Base-by-base conservation (phyloP, 1,140 invertebrate species). In the Zelostemma sp. region DNA sequence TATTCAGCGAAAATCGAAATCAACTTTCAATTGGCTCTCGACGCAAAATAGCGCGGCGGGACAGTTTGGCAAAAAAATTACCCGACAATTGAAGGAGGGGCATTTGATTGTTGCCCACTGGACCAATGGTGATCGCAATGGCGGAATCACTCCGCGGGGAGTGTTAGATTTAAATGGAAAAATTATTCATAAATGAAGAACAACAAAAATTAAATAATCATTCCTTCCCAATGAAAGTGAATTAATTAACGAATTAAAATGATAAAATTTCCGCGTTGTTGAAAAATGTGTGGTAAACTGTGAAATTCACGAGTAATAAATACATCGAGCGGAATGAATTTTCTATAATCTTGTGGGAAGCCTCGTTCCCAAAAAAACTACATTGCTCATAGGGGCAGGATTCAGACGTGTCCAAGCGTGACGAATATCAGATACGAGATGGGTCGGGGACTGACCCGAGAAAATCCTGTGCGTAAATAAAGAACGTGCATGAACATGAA, bases 101-200 rank as follows among this genome's bases (percentile, higher is more conserved):
- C 54, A 48, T 71, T 72, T 47, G 41, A 73, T 82, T 80, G 76
- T 80, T 71, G 15, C 25, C 33, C 31, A 60, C 54, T 61, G 66
- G 74, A 79, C 79, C 79, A 81, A 81, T 81, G 65, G 54, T 63
- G 40, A 58, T 43, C 17, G 41, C 43, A 57, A 48, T 46, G 43
- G 48, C 48, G 17, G 48, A 31, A 46, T 15, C 43, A 47, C 43
- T 61, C 51, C n/a, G 47, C 64, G 18, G 65, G 70, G 55, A 51
- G 56, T 31, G 43, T 33, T 65, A 21, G 14, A 33, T 53, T 33
- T 18, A 33, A 11, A 14, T 25, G 3, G 21, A 25, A 25, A 25
- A 25, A 25, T 3, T 8, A 28, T 45, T 17, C 12, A 8, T 12
- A 49, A 35, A 28, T 6, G 16, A 18, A 40, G n/a, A n/a, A n/a